These are phyloP conservation scores for Crossocerus cetratus DNA, from an alignment of 2,888 invertebrate species.

Conservation along the genomic window DNA sequence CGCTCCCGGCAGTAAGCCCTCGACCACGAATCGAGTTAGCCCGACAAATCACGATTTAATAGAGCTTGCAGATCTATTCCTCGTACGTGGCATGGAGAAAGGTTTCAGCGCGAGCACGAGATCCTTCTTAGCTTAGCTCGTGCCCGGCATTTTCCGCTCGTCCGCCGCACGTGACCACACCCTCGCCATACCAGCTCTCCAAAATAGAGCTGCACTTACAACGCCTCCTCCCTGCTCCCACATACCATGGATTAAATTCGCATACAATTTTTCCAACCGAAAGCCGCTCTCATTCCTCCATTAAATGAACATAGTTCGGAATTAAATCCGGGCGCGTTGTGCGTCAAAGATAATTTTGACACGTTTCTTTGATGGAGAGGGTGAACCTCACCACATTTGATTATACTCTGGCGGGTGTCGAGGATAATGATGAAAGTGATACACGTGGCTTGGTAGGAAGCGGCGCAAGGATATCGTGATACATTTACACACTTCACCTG, in stretches of 20 bases:
- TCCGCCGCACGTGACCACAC: constrained; percentile 64
- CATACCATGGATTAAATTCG: constrained; percentile 57
- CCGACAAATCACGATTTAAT: constrained; percentile 60
- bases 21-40: constrained; percentile 50
- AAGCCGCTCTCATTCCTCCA: no score
- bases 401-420: no score
- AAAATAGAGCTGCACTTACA: constrained; percentile 60
- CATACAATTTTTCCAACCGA: constrained; percentile 58
- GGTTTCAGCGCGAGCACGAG: constrained; percentile 36
- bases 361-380: no score
- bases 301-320: no score
- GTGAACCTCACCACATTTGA: no score
- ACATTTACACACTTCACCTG: no score
- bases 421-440: no score
- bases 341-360: no score
- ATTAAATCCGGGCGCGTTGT: no score
- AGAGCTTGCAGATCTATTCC: constrained; percentile 59
- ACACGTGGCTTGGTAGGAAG: no score
- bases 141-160: constrained; percentile 62
- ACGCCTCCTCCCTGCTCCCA: no score
- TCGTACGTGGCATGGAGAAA: constrained; percentile 54
- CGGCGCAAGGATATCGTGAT: no score
- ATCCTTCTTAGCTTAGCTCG: constrained; percentile 55
- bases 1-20: constrained; percentile 20
- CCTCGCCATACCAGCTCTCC: constrained; percentile 50